Percentiles rank a stretch among this genome's conserved stretches.
phyloP scores from a whole-genome alignment of 2,888 invertebrate species.

The Agriopis aurantiaria region DNA sequence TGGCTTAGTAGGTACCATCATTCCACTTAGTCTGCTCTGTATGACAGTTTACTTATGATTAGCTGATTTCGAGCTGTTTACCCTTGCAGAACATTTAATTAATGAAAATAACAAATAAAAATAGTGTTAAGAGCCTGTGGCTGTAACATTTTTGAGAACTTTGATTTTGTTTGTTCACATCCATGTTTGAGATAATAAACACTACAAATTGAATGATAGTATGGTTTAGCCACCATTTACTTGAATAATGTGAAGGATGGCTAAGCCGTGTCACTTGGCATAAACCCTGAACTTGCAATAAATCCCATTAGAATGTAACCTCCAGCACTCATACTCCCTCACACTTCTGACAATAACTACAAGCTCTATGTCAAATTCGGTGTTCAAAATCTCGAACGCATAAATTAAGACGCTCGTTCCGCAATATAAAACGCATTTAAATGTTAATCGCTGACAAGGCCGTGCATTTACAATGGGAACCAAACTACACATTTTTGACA shows the following conservation, averaged over 20 bases:
- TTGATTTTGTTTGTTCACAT: no score
- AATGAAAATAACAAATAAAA: no score
- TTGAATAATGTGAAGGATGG: constrained; percentile 19
- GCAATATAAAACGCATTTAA: constrained; percentile 67
- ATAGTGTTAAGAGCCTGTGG: no score
- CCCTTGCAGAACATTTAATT: no score
- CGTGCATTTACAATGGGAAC: constrained; percentile 47
- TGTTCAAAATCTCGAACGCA: constrained; percentile 53
- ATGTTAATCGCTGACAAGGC: constrained; percentile 78
- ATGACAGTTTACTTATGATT: no score
- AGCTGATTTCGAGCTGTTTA: no score
- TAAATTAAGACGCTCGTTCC: constrained; percentile 60
- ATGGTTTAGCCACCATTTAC: constrained; percentile 5
- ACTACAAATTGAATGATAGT: no score
- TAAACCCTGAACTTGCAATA: constrained; percentile 52
- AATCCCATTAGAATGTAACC: constrained; percentile 57
- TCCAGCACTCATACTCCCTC: constrained; percentile 45
- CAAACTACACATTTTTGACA: constrained; percentile 34
- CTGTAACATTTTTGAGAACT: no score
- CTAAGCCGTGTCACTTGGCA: constrained; percentile 30
- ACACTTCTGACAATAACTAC: constrained; percentile 40
- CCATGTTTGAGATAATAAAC: no score
- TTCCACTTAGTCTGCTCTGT: no score
- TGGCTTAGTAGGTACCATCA: no score
- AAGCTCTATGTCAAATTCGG: constrained; percentile 43